phyloP scores from a whole-genome alignment of 2,888 invertebrate species.

The Drosophila atripex region DNA sequence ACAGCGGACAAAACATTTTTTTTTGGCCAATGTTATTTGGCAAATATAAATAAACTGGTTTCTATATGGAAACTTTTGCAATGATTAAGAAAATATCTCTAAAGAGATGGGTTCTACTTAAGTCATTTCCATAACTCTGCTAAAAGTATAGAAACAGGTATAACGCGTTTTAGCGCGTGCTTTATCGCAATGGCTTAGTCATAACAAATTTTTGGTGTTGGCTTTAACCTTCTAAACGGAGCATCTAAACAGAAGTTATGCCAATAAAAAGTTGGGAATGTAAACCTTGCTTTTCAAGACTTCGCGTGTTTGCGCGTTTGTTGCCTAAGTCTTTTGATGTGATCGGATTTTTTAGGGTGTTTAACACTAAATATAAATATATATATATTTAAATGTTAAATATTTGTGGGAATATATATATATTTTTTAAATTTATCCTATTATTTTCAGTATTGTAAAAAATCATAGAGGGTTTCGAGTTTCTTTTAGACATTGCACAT shows the following conservation, averaged over 20 bases:
- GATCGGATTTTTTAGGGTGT: not conserved
- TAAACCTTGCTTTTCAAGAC: not conserved
- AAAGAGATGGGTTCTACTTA: slow-evolving; percentile 66
- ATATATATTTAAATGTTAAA: no score
- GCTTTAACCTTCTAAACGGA: slow-evolving; percentile 32
- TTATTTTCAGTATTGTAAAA: not conserved
- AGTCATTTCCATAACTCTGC: slow-evolving; percentile 45
- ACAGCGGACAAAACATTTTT: slow-evolving; percentile 44
- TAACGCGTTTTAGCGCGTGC: slow-evolving; percentile 61
- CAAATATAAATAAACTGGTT: slow-evolving; percentile 63
- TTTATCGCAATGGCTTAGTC: slow-evolving; percentile 67
- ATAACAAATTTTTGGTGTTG: slow-evolving; percentile 55
- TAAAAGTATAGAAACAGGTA: slow-evolving; percentile 57
- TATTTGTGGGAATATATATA: no score
- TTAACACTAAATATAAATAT: not conserved
- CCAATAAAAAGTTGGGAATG: slow-evolving; percentile 8
- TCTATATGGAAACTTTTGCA: slow-evolving; percentile 42
- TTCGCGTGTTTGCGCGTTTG: slow-evolving; percentile 15
- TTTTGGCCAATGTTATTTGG: slow-evolving; percentile 48
- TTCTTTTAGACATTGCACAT: slow-evolving; percentile 8
- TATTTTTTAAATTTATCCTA: not conserved
- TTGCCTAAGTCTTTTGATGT: slow-evolving; percentile 31
- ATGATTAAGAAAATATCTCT: slow-evolving; percentile 42
- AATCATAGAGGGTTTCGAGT: slow-evolving; percentile 12
- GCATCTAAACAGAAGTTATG: slow-evolving; percentile 60